phyloP scores from a whole-genome alignment of 1,140 invertebrate species.

The Lasioglossum albipes region DNA sequence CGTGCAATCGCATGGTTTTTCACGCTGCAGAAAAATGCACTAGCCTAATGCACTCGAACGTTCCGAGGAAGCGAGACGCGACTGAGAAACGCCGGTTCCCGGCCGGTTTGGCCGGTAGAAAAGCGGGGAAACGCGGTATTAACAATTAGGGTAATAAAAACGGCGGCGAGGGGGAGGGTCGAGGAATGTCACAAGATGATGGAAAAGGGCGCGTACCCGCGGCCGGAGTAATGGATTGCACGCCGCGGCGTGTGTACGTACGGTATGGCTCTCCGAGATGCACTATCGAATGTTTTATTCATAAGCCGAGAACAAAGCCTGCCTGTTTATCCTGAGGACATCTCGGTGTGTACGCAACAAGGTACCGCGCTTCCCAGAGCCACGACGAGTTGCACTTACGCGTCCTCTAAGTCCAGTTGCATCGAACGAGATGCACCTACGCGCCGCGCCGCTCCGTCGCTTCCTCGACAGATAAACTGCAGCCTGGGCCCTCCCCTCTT shows the following conservation, averaged over 20 bases:
- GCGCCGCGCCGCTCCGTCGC: not conserved
- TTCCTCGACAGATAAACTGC: not conserved
- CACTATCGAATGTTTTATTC: constrained; percentile 81
- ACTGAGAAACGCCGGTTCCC: too few relatives aligned
- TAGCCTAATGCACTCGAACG: too few relatives aligned
- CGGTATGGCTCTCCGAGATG: constrained; percentile 72
- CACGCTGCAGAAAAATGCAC: too few relatives aligned
- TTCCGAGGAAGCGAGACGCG: too few relatives aligned
- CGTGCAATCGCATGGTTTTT: too few relatives aligned
- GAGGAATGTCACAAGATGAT: constrained; percentile 57
- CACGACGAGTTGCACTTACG: constrained; percentile 52
- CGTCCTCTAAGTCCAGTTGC: constrained; percentile 55
- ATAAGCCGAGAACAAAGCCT: constrained; percentile 78
- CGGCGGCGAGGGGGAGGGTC: not conserved
- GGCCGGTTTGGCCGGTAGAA: not conserved
- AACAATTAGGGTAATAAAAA: constrained; percentile 6
- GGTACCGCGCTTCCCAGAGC: constrained; percentile 59
- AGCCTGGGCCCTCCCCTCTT: too few relatives aligned
- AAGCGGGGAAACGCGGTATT: not conserved
- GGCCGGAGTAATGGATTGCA: constrained; percentile 53
- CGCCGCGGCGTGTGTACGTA: constrained; percentile 48
- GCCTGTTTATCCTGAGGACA: constrained; percentile 78
- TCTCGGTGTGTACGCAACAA: constrained; percentile 70
- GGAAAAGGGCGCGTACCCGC: constrained; percentile 55
- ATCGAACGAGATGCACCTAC: constrained; percentile 5